A percentile compares a stretch with the other conserved stretches of the same genome.
Evolutionary conservation across 2,797 vertebrate species (phyloP).

Genomic region (Clarias pachynema): DNA sequence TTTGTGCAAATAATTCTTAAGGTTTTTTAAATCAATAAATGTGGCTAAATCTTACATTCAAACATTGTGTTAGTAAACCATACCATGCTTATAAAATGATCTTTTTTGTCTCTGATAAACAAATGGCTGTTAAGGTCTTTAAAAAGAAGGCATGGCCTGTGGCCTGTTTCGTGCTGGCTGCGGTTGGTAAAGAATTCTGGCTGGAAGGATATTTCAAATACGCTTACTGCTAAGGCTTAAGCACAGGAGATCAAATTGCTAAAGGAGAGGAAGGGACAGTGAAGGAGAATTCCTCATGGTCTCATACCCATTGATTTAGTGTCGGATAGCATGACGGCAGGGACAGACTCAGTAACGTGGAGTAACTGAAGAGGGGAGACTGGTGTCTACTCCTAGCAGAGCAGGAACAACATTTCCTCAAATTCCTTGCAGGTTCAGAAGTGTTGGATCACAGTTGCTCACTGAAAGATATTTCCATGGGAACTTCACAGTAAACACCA

Average conservation of each 20-base stretch:
- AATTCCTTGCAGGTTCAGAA: constrained; percentile 1
- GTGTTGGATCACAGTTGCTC: background rate
- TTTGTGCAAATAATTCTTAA: background rate
- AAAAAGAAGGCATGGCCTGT: constrained; percentile 46
- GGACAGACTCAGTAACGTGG: background rate
- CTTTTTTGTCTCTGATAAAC: background rate
- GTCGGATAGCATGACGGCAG: constrained; percentile 48
- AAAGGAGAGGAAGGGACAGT: constrained; percentile 35
- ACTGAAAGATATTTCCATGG: background rate
- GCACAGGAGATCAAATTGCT: constrained; percentile 61
- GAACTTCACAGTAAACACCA: background rate
- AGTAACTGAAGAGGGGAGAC: constrained; percentile 13
- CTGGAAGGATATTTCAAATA: constrained; percentile 60
- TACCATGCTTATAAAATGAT: background rate
- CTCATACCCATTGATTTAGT: constrained; percentile 56
- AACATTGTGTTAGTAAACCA: background rate
- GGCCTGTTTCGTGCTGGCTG: constrained; percentile 47
- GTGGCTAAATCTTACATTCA: background rate
- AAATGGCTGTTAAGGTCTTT: constrained; percentile 41
- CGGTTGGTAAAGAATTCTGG: constrained; percentile 56
- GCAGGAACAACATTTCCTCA: constrained; percentile 27
- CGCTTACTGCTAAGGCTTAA: constrained; percentile 45
- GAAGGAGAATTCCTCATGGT: constrained; percentile 41
- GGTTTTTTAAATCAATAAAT: background rate
- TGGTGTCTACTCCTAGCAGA: background rate